Percentiles rank a stretch among this genome's conserved stretches.
phyloP scores from a whole-genome alignment of 2,113 vertebrate species.

The Xiphias gladius region DNA sequence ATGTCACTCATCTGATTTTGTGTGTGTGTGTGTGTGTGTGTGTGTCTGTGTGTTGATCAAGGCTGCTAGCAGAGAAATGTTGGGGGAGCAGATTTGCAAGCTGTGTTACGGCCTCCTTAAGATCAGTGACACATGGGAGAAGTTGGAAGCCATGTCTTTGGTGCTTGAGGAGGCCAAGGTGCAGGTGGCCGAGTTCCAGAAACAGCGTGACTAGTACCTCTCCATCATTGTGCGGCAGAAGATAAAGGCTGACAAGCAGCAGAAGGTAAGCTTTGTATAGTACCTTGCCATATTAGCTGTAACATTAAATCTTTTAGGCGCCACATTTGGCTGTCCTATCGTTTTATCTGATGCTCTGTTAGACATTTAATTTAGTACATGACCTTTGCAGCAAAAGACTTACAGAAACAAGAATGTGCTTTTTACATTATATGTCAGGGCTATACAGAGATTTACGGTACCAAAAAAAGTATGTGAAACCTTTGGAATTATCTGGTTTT shows the following conservation, averaged over 20 bases:
- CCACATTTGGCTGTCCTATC: not conserved
- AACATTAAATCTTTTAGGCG: not conserved
- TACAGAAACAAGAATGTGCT: not conserved
- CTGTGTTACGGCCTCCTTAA: conserved; percentile 87
- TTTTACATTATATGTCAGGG: not conserved
- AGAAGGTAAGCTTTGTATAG: conserved; percentile 80
- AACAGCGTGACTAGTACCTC: conserved; percentile 88
- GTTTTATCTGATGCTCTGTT: not conserved
- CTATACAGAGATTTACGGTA: not conserved
- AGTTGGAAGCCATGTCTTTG: conserved; percentile 89
- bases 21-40: not conserved
- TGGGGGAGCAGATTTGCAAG: conserved; percentile 84
- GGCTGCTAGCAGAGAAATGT: conserved; percentile 86
- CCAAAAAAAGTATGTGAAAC: not conserved
- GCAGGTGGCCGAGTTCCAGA: conserved; percentile 88
- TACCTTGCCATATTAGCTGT: not conserved
- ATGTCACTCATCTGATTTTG: conserved; percentile 11
- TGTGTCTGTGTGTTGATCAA: not conserved
- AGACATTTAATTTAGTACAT: not conserved
- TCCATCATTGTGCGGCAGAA: conserved; percentile 88
- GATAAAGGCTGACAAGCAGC: conserved; percentile 87
- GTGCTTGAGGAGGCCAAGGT: conserved; percentile 88
- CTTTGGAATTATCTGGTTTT: not conserved
- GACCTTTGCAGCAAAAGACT: conserved; percentile 12
- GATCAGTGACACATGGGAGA: conserved; percentile 87